These are phyloP conservation scores for Morpho deidamia DNA, from an alignment of 2,888 invertebrate species.

Conservation along the genomic window DNA sequence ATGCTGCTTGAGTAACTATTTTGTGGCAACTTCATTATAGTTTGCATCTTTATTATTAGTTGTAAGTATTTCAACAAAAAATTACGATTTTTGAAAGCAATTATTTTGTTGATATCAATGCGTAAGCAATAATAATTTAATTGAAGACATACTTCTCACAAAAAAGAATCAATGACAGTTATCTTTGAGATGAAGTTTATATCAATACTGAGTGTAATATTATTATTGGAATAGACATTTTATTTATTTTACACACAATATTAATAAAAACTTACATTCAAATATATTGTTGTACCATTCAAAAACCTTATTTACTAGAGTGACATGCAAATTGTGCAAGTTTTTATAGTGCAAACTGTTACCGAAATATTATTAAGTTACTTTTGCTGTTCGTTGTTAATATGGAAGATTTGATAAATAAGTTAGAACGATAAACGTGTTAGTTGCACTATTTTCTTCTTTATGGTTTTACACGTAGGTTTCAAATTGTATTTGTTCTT, in stretches of 20 bases:
- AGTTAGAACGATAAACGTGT: conserved; percentile 57
- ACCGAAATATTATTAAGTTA: conserved; percentile 1
- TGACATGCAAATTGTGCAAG: conserved; percentile 13
- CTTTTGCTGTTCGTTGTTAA: conserved; percentile 17
- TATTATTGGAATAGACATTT: no score
- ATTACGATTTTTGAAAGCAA: neutral
- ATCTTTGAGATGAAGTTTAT: no score
- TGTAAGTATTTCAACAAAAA: neutral
- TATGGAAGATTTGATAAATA: conserved; percentile 29
- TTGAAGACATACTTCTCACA: no score
- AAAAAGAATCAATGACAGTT: no score
- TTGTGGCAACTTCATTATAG: conserved; percentile 47
- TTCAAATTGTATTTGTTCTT: conserved; percentile 1
- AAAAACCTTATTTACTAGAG: neutral
- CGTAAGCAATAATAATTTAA: no score
- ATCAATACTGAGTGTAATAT: no score
- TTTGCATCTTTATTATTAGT: conserved; percentile 7
- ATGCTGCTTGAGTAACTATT: conserved; percentile 30
- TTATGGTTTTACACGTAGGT: conserved; percentile 8
- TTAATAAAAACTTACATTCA: neutral
- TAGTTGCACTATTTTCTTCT: conserved; percentile 36
- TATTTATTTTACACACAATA: neutral
- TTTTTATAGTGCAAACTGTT: neutral
- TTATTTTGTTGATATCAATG: neutral
- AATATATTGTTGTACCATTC: neutral